A percentile compares a stretch with the other conserved stretches of the same genome.
Conservation (phyloP, 2,888 invertebrate species). For the Netelia inedita region DNA sequence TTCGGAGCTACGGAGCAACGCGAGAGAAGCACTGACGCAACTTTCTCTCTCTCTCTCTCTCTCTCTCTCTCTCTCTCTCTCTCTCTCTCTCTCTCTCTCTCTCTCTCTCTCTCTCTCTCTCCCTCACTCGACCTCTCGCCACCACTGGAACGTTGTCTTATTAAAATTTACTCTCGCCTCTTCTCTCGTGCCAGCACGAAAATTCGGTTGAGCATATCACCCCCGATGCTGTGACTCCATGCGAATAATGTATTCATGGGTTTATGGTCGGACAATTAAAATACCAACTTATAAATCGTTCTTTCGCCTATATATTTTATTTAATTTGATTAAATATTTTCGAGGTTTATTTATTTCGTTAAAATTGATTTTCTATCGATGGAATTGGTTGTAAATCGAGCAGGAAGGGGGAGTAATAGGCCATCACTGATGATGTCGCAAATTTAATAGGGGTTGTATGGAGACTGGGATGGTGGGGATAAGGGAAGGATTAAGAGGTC, state of each 20-base stretch:
- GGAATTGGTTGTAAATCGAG: background rate
- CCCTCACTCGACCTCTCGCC: constrained; percentile 54
- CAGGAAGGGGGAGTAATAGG: constrained; percentile 8
- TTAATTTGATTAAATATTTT: background rate
- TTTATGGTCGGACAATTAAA: constrained; percentile 43
- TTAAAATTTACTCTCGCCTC: constrained; percentile 68
- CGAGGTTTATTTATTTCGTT: background rate
- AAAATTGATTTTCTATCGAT: background rate
- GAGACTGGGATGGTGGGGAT: constrained; percentile 1
- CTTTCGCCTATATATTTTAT: constrained; percentile 2
- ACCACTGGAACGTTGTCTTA: constrained; percentile 63
- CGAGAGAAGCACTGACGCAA: constrained; percentile 30
- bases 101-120: constrained; percentile 10
- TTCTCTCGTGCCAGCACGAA: constrained; percentile 56
- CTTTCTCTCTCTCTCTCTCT: constrained; percentile 34
- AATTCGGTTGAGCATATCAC: constrained; percentile 65
- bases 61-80: background rate
- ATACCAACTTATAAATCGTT: constrained; percentile 10
- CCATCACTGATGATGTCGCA: constrained; percentile 14
- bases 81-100: constrained; percentile 14
- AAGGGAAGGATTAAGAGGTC: constrained; percentile 61
- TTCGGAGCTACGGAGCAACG: constrained; percentile 52
- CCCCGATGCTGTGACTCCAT: constrained; percentile 22
- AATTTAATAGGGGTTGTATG: constrained; percentile 19
- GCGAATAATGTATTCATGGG: constrained; percentile 61